Conservation (phyloP, 92 coral and sea anemone species). For the Montipora capitata region DNA sequence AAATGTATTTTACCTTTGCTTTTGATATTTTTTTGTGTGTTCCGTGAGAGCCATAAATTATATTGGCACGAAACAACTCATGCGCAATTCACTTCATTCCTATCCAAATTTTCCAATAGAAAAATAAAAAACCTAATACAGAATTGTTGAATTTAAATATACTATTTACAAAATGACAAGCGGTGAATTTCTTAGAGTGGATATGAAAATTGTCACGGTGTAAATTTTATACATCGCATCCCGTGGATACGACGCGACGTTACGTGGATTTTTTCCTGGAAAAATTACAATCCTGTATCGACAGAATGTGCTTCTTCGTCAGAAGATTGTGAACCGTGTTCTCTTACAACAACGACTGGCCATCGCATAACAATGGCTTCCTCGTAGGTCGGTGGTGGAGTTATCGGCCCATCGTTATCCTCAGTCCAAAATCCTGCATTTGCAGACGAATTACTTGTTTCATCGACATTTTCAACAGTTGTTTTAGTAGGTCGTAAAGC, state of each 20-base stretch:
- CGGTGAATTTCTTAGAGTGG: not conserved
- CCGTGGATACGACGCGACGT: not conserved
- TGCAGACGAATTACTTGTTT: conserved; percentile 16
- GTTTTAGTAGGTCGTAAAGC: not conserved
- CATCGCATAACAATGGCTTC: conserved; percentile 84
- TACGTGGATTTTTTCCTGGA: not conserved
- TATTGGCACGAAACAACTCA: not conserved
- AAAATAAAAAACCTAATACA: not conserved
- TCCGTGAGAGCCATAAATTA: too few relatives aligned
- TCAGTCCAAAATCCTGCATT: conserved; percentile 28
- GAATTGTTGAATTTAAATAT: not conserved
- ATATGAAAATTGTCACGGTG: not conserved
- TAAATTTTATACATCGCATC: not conserved
- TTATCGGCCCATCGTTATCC: conserved; percentile 32
- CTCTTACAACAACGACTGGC: conserved; percentile 24
- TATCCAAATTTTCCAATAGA: not conserved
- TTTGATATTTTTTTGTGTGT: too few relatives aligned
- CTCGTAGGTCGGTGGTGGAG: conserved; percentile 85
- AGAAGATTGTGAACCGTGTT: conserved; percentile 19
- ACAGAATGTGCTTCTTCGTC: not conserved
- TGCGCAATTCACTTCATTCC: not conserved
- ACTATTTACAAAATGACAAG: conserved; percentile 28
- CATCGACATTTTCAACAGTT: conserved; percentile 1
- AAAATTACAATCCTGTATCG: conserved; percentile 32
- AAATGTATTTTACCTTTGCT: too few relatives aligned